Conservation (phyloP, 2,113 vertebrate genomes). For the Hylia prasina region DNA sequence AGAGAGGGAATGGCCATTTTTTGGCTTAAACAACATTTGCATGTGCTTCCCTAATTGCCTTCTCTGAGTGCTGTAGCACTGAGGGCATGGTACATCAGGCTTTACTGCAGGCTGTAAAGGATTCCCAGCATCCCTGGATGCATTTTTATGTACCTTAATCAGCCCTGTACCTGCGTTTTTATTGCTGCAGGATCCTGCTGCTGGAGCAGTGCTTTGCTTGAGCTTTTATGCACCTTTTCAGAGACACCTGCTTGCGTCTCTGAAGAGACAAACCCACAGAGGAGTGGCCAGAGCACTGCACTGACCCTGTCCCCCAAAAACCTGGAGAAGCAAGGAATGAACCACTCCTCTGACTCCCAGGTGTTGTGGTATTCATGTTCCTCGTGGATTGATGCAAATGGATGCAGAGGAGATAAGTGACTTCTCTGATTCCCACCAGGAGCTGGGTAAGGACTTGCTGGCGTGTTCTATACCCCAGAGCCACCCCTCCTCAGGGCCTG, state of each 20-base stretch:
- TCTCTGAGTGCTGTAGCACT: not conserved
- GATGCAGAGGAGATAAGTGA: not conserved
- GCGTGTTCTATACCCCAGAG: not conserved
- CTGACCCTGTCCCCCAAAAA: not conserved
- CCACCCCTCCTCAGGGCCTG: not conserved
- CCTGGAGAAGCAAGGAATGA: not conserved
- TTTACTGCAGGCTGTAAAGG: not conserved
- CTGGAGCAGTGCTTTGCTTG: not conserved
- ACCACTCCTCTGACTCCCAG: not conserved
- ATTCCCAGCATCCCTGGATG: not conserved
- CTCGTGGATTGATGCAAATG: not conserved
- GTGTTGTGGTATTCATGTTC: not conserved
- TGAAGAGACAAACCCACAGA: not conserved
- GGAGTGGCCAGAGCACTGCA: not conserved
- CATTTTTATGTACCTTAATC: not conserved
- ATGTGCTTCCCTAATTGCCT: not conserved
- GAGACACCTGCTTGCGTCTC: not conserved
- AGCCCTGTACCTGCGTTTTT: not conserved
- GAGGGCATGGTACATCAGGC: not conserved
- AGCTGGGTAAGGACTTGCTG: not conserved
- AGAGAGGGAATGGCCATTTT: rapidly evolving
- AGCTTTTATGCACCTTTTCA: not conserved
- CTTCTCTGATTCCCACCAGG: not conserved
- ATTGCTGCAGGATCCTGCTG: not conserved
- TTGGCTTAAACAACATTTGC: not conserved